Evolutionary conservation across 2,888 invertebrate species (phyloP), one percentile per base, ranked within the genome.

Genomic region (Euphydryas editha): DNA sequence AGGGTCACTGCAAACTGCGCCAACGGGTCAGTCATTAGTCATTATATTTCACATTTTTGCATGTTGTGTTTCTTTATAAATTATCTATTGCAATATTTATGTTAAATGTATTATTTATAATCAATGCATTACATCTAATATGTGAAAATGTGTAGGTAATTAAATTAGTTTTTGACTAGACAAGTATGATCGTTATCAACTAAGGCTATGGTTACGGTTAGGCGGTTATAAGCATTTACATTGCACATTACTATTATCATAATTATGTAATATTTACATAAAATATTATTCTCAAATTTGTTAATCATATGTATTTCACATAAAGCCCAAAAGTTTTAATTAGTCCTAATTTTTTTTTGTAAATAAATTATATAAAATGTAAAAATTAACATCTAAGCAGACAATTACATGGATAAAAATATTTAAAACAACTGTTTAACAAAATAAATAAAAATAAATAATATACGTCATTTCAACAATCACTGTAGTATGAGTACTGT

Each of bases 191-290:
- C 17, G n/a, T 54, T 54, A 36, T 54, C 8, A 36, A 61, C 60
- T 67, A 65, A 59, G 37, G 67, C 59, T 65, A 65, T 55, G 63
- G 51, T 67, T 65, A 65, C 51, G 63, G 51, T 67, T 65, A 67
- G 65, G 62, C 47, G 36, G 56, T 65, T 55, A 24, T 5, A 58
- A 63, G 37, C 62, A 63, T 68, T 68, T 80, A 82, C 78, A 82
- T 80, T 79, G 81, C 82, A 79, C 72, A 72, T 68, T 54, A 67
- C 71, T 59, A 72, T 69, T 73, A 62, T 72, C 67, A 72, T 70
- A 57, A 39, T 42, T 6, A 47, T 24, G 24, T 4, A 36, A 17
- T 57, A 68, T 68, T 61, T 65, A 68, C 67, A 60, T 20, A 58
- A 51, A 64, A 51, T 2, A 57, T 20, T 17, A 17, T 5, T 17